Percentiles rank a stretch among this genome's conserved stretches.
Conservation (phyloP, 2,113 vertebrate species). For the Tragelaphus strepsiceros region DNA sequence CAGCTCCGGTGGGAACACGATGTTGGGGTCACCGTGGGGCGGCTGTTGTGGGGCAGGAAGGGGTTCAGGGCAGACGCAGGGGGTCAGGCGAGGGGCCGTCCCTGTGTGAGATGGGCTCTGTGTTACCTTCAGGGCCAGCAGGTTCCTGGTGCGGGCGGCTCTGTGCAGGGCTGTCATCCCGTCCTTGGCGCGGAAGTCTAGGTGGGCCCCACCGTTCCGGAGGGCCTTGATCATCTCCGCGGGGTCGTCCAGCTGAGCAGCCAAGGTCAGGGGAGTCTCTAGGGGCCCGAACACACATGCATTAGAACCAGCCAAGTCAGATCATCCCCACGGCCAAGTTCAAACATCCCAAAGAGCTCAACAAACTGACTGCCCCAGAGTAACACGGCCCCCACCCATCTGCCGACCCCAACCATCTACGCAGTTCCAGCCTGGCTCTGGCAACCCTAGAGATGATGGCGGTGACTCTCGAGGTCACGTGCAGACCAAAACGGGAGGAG, state of each 20-base stretch:
- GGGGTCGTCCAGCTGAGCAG: slow-evolving; percentile 86
- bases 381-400: fast-evolving
- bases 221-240: slow-evolving; percentile 90
- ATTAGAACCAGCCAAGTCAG: not conserved
- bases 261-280: slow-evolving; percentile 93
- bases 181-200: slow-evolving; percentile 94
- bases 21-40: fast-evolving
- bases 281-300: not conserved
- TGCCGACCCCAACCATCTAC: fast-evolving
- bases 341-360: not conserved
- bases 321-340: fast-evolving
- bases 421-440: fast-evolving
- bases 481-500: fast-evolving
- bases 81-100: fast-evolving
- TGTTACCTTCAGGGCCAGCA: slow-evolving; percentile 86
- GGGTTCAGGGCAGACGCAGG: fast-evolving
- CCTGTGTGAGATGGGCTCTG: fast-evolving
- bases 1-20: not conserved
- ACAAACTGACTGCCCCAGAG: not conserved
- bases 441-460: fast-evolving
- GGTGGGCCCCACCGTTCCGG: slow-evolving; percentile 91
- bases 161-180: slow-evolving; percentile 95
- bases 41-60: fast-evolving
- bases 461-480: fast-evolving
- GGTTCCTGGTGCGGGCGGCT: slow-evolving; percentile 89